Evolutionary conservation across 2,797 vertebrate species (phyloP).

Genomic region (Characodon lateralis): DNA sequence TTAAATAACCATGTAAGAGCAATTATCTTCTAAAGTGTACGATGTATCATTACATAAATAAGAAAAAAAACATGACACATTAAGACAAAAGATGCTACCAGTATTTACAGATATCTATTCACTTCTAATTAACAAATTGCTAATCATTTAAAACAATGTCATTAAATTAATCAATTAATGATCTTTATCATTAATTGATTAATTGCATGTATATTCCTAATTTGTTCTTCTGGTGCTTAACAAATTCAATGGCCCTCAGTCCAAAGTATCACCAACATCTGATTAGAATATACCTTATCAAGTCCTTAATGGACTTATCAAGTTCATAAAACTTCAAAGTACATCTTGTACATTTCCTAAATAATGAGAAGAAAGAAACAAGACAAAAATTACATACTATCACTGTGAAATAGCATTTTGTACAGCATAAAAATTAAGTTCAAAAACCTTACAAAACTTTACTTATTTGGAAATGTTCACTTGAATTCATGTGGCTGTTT

Average conservation of each 20-base stretch:
- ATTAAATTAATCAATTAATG: too few species aligned
- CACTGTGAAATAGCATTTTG: neutral
- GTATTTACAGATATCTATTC: too few species aligned
- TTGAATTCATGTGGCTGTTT: slow-evolving; percentile 26
- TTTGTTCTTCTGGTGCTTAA: neutral
- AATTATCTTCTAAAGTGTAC: too few species aligned
- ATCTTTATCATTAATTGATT: neutral
- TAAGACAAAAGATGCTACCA: too few species aligned
- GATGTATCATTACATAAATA: too few species aligned
- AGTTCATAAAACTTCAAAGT: neutral
- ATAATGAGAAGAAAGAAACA: neutral
- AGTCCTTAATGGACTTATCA: neutral
- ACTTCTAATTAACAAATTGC: neutral
- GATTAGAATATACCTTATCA: neutral
- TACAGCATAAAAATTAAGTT: neutral
- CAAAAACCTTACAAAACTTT: neutral
- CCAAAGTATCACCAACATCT: neutral
- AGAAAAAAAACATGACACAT: too few species aligned
- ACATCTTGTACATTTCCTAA: neutral
- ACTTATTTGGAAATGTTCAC: neutral
- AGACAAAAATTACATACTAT: neutral
- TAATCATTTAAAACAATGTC: neutral
- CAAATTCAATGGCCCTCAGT: neutral
- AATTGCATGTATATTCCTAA: neutral
- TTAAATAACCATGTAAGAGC: too few species aligned